phyloP scores from a whole-genome alignment of 2,888 invertebrate genomes.

The Xylocampa areola region DNA sequence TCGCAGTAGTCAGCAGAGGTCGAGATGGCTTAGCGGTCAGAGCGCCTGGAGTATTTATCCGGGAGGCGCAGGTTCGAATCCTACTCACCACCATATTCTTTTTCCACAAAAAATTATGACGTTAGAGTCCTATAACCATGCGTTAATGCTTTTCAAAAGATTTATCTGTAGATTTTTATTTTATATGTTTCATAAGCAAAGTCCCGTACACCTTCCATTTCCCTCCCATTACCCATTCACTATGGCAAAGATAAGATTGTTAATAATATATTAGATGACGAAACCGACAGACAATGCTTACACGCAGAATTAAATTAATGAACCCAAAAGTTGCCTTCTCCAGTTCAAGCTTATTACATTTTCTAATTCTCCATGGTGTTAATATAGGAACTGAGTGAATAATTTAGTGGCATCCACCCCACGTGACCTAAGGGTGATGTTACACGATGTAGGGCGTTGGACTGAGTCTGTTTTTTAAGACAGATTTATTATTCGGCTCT shows the following conservation, averaged over 20 bases:
- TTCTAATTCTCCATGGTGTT: constrained; percentile 14
- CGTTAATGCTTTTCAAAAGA: too few relatives aligned
- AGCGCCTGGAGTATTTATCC: too few relatives aligned
- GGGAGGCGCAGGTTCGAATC: too few relatives aligned
- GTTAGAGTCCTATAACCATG: too few relatives aligned
- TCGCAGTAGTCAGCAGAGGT: too few relatives aligned
- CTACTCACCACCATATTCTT: too few relatives aligned
- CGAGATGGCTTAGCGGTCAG: too few relatives aligned
- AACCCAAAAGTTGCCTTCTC: constrained; percentile 24
- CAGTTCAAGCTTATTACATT: constrained; percentile 17
- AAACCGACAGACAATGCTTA: constrained; percentile 17
- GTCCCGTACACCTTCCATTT: background rate
- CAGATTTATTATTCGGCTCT: too few relatives aligned
- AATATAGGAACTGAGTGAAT: constrained; percentile 7
- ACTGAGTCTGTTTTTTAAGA: too few relatives aligned
- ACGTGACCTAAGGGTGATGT: too few relatives aligned
- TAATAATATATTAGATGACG: constrained; percentile 45
- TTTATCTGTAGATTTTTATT: too few relatives aligned
- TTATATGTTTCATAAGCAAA: background rate
- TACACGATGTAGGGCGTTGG: background rate
- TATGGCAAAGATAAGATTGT: constrained; percentile 22
- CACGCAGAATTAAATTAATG: constrained; percentile 40
- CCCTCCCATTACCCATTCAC: constrained; percentile 3
- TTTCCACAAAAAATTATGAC: too few relatives aligned
- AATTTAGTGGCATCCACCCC: constrained; percentile 26